phyloP scores from a whole-genome alignment of 2,113 vertebrate genomes.

The Psilopsiagon aymara region DNA sequence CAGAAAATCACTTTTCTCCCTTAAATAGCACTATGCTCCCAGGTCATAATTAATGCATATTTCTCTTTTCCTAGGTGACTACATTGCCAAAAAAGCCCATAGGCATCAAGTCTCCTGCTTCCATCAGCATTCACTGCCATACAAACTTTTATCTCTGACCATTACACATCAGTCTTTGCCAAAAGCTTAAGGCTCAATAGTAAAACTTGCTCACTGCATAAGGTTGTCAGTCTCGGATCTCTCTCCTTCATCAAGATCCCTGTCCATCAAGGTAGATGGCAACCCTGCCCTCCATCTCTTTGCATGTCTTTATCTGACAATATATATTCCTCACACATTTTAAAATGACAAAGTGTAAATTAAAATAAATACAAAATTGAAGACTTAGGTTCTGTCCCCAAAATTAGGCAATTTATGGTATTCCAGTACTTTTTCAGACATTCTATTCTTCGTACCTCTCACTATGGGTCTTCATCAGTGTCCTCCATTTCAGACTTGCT shows the following conservation, averaged over 20 bases:
- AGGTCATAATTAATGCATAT: background rate
- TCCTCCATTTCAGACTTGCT: background rate
- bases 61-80: background rate
- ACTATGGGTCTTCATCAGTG: background rate
- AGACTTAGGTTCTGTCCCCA: background rate
- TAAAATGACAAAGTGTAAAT: background rate
- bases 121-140: too few relatives aligned
- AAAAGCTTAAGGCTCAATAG: background rate
- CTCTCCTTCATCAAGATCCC: too few relatives aligned
- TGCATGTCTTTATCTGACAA: too few relatives aligned
- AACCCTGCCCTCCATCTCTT: too few relatives aligned
- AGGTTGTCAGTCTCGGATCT: fast-evolving
- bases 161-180: too few relatives aligned
- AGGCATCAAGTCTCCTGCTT: too few relatives aligned
- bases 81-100: fast-evolving
- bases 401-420: background rate
- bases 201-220: background rate
- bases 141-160: fast-evolving
- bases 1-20: background rate
- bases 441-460: fast-evolving
- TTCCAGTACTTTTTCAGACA: background rate
- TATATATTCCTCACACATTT: background rate
- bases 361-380: background rate
- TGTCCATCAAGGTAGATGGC: fast-evolving
- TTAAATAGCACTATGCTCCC: background rate